Conservation (phyloP, 2,113 vertebrate genomes). For the Sinosuthora webbiana region DNA sequence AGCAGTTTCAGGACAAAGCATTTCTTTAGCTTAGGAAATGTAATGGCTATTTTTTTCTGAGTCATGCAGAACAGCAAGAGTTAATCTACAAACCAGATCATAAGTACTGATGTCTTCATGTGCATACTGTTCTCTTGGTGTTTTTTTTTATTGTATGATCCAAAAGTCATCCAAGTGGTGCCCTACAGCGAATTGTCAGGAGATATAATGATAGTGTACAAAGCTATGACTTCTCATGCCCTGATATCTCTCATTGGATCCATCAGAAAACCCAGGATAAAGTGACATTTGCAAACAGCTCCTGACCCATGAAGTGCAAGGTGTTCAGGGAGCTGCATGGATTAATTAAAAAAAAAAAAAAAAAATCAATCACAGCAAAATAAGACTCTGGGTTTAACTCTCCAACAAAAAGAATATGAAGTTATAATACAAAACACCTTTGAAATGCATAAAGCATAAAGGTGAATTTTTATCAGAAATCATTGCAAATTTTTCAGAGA, state of each 20-base stretch:
- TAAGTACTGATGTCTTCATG: background rate
- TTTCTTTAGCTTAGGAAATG: background rate
- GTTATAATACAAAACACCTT: background rate
- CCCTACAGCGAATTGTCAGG: background rate
- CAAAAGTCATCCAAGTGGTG: background rate
- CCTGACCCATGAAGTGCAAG: background rate
- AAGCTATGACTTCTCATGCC: background rate
- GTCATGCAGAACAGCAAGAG: background rate
- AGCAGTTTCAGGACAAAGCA: background rate
- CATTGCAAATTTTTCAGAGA: background rate
- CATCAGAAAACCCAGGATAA: background rate
- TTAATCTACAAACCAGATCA: background rate
- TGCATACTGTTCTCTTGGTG: background rate
- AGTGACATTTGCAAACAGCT: background rate
- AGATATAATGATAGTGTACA: background rate
- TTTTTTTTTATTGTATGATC: background rate
- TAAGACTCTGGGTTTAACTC: background rate
- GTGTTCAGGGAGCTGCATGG: background rate
- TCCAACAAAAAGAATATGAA: background rate
- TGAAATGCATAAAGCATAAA: background rate
- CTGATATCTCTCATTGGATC: background rate
- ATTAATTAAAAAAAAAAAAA: background rate
- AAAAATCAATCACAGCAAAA: background rate
- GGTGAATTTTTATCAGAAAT: background rate
- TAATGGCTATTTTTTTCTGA: background rate